Evolutionary conservation across 2,113 vertebrate species (phyloP), one percentile per base, ranked within the genome.

Genomic region (Percopsis transmontana): DNA sequence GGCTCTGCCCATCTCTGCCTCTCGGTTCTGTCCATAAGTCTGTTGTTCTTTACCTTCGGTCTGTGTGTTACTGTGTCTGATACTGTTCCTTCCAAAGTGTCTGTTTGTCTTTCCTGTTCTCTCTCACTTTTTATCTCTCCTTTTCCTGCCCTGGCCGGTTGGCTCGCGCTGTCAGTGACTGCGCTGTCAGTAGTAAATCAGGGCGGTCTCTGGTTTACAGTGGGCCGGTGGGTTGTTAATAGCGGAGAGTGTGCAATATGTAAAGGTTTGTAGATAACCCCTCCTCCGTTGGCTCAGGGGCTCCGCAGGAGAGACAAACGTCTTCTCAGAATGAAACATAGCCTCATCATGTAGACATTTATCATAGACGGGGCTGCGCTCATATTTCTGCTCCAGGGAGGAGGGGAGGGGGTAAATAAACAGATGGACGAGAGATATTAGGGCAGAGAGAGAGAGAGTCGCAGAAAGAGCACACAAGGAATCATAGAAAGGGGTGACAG

Each of bases 41-140:
- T 33, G 27, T 66, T 79, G 66, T 55, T 70, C 60, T 69, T 40
- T 33, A 33, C 27, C 27, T 33, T 33, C 5, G 27, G 5, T 7
- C 27, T 33, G 27, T 33, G n/a, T n/a, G n/a, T n/a, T n/a, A n/a
- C 27, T 33, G 27, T 6, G 5, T 33, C 27, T 33, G 27, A 6
- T 7, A 7, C 27, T 33, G 27, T 33, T 7, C 8, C n/a, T n/a
- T n/a, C n/a, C n/a, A n/a, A n/a, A n/a, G 27, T 6, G 1, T 33
- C 8, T 33, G 8, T 33, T 33, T n/a, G 16, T 27, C 51, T 61
- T 14, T 56, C 52, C 20, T 19, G 56, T 12, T 18, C 27, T 56
- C 14, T 39, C n/a, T 2, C 58, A 45, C 19, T 21, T 1, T 24
- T 5, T 53, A 1, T 12, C 20, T 24, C 0, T 20, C 5, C 16